Evolutionary conservation across 1,140 invertebrate species (phyloP).

Genomic region (Kradibia gibbosae): DNA sequence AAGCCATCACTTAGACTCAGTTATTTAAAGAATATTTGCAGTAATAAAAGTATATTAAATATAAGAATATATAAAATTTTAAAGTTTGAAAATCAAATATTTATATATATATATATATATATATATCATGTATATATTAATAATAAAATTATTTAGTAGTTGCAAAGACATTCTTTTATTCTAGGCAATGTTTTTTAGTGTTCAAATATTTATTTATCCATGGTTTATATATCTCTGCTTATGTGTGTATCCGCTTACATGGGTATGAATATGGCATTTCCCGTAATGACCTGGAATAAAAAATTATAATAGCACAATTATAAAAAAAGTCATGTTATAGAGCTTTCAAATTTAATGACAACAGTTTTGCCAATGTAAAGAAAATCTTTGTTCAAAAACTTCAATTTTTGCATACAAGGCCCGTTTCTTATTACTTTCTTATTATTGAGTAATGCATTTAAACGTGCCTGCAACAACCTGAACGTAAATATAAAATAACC

Average conservation of each 20-base stretch:
- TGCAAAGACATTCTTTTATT: too few relatives aligned
- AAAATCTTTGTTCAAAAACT: conserved; percentile 34
- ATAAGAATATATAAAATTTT: too few relatives aligned
- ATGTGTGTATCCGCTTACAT: too few relatives aligned
- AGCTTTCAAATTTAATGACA: conserved; percentile 42
- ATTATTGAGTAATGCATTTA: neutral
- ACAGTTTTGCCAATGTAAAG: conserved; percentile 29
- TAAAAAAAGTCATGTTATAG: neutral
- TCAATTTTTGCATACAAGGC: conserved; percentile 31
- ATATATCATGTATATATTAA: too few relatives aligned
- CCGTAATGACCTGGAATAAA: too few relatives aligned
- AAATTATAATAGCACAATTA: conserved; percentile 41
- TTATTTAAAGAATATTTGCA: too few relatives aligned
- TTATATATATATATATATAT: too few relatives aligned
- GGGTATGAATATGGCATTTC: too few relatives aligned
- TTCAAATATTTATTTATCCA: conserved; percentile 15
- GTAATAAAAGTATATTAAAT: too few relatives aligned
- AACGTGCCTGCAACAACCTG: neutral
- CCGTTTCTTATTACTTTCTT: conserved; percentile 31
- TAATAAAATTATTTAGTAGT: too few relatives aligned
- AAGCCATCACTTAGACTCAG: too few relatives aligned
- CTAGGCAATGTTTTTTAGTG: neutral
- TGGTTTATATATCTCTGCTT: neutral
- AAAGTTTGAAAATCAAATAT: too few relatives aligned
- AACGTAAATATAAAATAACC: conserved; percentile 24